These are phyloP conservation scores for Scyliorhinus canicula DNA, from an alignment of 2,797 vertebrate genomes.

Conservation along the genomic window DNA sequence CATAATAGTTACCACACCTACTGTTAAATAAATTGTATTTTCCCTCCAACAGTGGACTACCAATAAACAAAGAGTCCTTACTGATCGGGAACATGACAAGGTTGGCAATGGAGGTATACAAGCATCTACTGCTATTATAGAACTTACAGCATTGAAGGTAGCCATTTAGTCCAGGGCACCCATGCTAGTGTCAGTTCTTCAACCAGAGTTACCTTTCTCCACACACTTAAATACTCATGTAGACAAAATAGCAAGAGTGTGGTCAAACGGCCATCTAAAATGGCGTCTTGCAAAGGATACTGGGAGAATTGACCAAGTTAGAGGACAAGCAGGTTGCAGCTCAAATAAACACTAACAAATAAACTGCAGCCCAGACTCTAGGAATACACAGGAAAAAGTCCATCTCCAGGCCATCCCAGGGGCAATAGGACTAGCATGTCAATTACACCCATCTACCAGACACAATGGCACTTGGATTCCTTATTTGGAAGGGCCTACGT, in stretches of 20 bases:
- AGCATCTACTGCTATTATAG: not conserved
- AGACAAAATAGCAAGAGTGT: not conserved
- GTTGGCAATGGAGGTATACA: not conserved
- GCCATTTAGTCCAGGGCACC: not conserved
- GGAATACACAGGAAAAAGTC: too few species aligned
- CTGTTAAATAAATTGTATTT: not conserved
- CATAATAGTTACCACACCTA: not conserved
- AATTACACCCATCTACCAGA: too few species aligned
- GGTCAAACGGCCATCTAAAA: too few species aligned
- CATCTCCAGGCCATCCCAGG: too few species aligned
- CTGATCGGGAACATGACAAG: not conserved
- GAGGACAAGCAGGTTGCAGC: too few species aligned
- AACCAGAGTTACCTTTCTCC: not conserved
- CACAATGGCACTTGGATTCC: too few species aligned
- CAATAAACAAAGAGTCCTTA: not conserved
- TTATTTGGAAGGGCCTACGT: too few species aligned
- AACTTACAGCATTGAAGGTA: not conserved
- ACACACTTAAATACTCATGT: not conserved
- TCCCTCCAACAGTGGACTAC: not conserved
- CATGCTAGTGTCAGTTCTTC: not conserved
- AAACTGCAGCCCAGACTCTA: too few species aligned
- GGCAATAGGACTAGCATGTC: too few species aligned
- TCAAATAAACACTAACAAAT: too few species aligned
- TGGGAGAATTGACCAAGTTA: too few species aligned
- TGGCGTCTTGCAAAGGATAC: too few species aligned